Percentiles rank a stretch among this genome's conserved stretches.
These are phyloP conservation scores for Lycophotia porphyrea DNA, from an alignment of 2,888 invertebrate species.

Conservation along the genomic window DNA sequence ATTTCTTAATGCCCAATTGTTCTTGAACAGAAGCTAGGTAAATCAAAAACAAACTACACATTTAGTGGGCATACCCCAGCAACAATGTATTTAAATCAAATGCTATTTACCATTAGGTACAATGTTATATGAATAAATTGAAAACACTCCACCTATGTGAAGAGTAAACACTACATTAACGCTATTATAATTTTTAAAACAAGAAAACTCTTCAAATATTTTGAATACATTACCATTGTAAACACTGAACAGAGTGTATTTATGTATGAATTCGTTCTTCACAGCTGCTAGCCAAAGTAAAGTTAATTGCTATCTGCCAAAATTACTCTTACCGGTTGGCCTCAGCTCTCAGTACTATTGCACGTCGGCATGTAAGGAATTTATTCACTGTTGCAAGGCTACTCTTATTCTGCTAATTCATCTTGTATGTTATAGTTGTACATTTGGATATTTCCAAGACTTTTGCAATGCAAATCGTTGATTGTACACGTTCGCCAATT, in stretches of 20 bases:
- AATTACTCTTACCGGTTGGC: conserved; percentile 56
- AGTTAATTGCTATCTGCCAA: conserved; percentile 54
- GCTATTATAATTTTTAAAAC: conserved; percentile 21
- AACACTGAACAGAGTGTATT: conserved; percentile 49
- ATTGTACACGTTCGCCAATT: conserved; percentile 24
- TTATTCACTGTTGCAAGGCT: conserved; percentile 59
- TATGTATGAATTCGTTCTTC: conserved; percentile 46
- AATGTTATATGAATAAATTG: conserved; percentile 15
- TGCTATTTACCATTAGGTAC: background rate
- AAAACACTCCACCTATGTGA: conserved; percentile 23
- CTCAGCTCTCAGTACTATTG: conserved; percentile 24
- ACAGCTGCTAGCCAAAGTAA: conserved; percentile 43
- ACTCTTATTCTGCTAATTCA: conserved; percentile 55
- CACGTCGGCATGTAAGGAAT: conserved; percentile 54
- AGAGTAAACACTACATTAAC: conserved; percentile 29
- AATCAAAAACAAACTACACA: background rate
- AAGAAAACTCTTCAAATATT: conserved; percentile 33
- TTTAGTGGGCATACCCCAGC: background rate
- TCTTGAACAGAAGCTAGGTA: background rate
- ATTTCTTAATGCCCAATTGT: conserved; percentile 53
- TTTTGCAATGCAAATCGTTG: conserved; percentile 41
- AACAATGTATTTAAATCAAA: conserved; percentile 4
- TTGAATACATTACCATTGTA: conserved; percentile 56
- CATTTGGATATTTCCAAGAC: conserved; percentile 38
- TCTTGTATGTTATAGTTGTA: conserved; percentile 47